These are phyloP conservation scores for Polietes domitor DNA, from an alignment of 2,888 invertebrate species.

Conservation along the genomic window DNA sequence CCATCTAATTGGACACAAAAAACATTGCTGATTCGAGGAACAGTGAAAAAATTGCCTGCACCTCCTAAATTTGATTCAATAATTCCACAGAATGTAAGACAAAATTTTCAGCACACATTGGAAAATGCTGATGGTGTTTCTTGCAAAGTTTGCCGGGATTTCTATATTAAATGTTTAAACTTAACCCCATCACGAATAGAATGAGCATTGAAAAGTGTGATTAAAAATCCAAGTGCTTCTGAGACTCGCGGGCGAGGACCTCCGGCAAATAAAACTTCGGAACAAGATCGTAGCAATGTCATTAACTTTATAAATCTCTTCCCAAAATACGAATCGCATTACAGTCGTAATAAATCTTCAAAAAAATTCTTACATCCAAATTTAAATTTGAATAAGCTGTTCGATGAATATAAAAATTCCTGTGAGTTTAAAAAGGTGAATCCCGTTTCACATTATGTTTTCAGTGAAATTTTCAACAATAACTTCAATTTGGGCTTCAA, in stretches of 20 bases:
- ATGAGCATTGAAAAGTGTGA: background rate
- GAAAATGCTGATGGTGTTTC: constrained; percentile 22
- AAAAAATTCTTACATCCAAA: constrained; percentile 26
- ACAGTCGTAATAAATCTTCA: background rate
- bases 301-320: no score
- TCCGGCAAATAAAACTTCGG: constrained; percentile 9
- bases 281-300: background rate
- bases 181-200: constrained; percentile 20
- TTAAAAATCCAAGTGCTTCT: constrained; percentile 2
- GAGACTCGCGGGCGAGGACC: background rate
- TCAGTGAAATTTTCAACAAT: constrained; percentile 13
- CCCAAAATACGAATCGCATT: constrained; percentile 18
- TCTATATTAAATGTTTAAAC: constrained; percentile 26
- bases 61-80: constrained; percentile 2
- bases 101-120: constrained; percentile 2
- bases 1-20: constrained; percentile 10
- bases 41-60: constrained; percentile 4
- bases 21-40: constrained; percentile 21
- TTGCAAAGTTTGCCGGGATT: constrained; percentile 23
- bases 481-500: constrained; percentile 30
- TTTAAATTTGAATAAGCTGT: constrained; percentile 23
- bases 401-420: constrained; percentile 26
- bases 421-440: no score
- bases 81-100: constrained; percentile 4
- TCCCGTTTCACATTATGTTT: constrained; percentile 5